These are phyloP conservation scores for Phataginus tetradactyla DNA, from an alignment of 2,797 vertebrate genomes.

Conservation along the genomic window DNA sequence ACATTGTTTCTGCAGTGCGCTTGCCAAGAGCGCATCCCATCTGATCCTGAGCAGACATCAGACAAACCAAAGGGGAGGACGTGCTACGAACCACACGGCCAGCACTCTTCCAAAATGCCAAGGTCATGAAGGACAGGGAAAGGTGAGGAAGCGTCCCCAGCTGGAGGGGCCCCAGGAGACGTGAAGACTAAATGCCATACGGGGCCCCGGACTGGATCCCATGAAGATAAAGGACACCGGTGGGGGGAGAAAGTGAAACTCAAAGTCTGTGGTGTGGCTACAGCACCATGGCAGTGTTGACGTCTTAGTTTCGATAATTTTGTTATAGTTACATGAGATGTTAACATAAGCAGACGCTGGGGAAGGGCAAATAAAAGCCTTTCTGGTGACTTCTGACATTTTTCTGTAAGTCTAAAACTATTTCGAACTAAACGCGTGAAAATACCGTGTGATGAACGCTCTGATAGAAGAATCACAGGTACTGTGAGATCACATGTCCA, in stretches of 20 bases:
- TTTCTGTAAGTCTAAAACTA: neutral
- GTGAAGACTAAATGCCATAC: neutral
- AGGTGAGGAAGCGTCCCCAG: neutral
- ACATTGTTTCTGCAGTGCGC: neutral
- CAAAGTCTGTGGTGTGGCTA: neutral
- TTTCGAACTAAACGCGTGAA: neutral
- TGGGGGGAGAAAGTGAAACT: neutral
- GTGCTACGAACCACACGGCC: accelerated
- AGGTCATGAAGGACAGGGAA: neutral
- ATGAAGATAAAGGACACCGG: neutral
- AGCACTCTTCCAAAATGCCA: neutral
- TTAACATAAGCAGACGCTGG: neutral
- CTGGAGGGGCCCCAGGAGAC: neutral
- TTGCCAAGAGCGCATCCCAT: neutral
- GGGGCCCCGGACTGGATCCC: neutral
- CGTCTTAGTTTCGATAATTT: neutral
- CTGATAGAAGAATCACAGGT: neutral
- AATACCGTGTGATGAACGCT: no score
- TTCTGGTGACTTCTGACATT: neutral
- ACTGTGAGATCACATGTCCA: neutral
- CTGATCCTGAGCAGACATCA: neutral
- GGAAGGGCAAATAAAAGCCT: neutral
- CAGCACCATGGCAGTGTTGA: neutral
- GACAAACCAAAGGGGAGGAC: neutral
- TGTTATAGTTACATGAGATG: neutral